Evolutionary conservation across 2,113 vertebrate genomes (phyloP), one percentile per base, ranked within the genome.

Genomic region (Atrichornis clamosus): DNA sequence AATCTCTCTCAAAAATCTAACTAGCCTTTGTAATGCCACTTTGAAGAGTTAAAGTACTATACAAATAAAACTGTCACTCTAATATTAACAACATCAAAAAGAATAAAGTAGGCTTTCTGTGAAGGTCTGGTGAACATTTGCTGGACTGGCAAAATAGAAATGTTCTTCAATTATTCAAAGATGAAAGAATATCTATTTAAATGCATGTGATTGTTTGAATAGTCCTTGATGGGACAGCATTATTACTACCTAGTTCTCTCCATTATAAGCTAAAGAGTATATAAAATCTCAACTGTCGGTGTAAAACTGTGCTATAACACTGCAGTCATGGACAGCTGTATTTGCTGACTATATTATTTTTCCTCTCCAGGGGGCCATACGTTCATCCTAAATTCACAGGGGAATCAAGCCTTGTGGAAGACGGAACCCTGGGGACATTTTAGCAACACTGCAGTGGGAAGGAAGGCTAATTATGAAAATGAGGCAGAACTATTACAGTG

Each of bases 81-180:
- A 78, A 75, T 73, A 91, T 72, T 84, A 94, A 60, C 13, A 6
- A 86, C 72, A 95, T 90, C 50, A 87, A 56, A 95, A 95, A 94
- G 82, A 96, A 90, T 60, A 74, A 94, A 93, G 64, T 60, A 63
- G 93, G 80, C 73, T 78, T 81, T 93, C 59, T 84, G 44, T 52
- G 89, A 81, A 81, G 47, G 84, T 95, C 94, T 96, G 84, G 86
- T 87, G 89, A 92, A 96, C 91, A 96, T 80, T 91, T 95, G 84
- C 53, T 6, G 2, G 41, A 91, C 87, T 58, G 76, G 65, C 62
- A 84, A 93, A 91, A 91, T 5, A 91, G n/a, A 87, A 89, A 64
- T 15, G 28, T 75, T 78, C 39, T 84, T 32, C 89, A 84, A 94
- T 90, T 92, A 84, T 44, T 77, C 37, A 75, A 92, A 95, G 91